phyloP scores from a whole-genome alignment of 2,888 invertebrate genomes.

The Penaeus monodon region DNA sequence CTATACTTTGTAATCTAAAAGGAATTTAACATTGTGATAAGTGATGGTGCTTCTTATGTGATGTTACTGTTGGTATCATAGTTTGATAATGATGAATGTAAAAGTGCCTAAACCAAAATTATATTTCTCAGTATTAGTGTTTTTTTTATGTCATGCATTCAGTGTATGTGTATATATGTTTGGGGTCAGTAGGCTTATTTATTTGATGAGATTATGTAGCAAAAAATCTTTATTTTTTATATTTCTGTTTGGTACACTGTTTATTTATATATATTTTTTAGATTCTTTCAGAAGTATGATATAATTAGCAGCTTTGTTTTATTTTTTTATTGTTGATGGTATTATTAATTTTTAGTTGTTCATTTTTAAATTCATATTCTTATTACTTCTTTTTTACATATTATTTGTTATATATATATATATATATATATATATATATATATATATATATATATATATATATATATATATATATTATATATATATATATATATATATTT shows the following conservation, averaged over 20 bases:
- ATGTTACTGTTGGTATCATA: conserved; percentile 1
- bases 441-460: no score
- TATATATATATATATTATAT: no score
- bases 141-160: not conserved
- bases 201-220: not conserved
- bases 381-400: no score
- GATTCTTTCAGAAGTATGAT: no score
- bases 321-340: no score
- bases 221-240: not conserved
- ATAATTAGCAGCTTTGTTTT: no score
- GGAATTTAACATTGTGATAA: conserved; percentile 18
- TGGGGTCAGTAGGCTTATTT: not conserved
- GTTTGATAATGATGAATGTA: not conserved
- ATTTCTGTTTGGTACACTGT: not conserved
- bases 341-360: no score
- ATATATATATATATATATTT: no score
- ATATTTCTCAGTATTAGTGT: not conserved
- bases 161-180: conserved; percentile 8
- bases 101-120: conserved; percentile 13
- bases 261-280: no score
- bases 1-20: not conserved
- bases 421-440: no score
- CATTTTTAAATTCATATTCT: no score
- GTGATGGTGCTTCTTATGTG: conserved; percentile 20
- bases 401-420: no score